Evolutionary conservation across 2,797 vertebrate species (phyloP), one percentile per base, ranked within the genome.

Genomic region (Sebastes trivittatus): DNA sequence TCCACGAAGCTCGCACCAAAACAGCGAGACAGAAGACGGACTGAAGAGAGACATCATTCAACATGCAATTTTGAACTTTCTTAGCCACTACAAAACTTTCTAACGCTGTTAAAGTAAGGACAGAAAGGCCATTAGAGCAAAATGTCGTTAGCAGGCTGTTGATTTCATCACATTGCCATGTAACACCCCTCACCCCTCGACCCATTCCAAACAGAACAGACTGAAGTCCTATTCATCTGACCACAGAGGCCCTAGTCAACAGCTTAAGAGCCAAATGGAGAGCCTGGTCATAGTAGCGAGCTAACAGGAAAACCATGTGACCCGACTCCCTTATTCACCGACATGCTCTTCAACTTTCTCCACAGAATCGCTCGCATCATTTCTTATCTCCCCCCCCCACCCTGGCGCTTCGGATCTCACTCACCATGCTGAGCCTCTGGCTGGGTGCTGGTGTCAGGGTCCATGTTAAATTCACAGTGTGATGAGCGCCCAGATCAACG

Each of bases 371-470:
- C 49, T 71, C 59, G 16, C n/a, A 75, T 25, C 30, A 23, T 74
- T 81, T 54, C 36, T 56, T 60, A 36, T 75, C 46, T 52, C 67
- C 49, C 77, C 78, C 42, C 49, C 58, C 25, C 25, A 5, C 34
- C 34, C 58, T 6, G 1, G 7, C 11, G 13, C 63, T 25, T n/a
- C 16, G 25, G 10, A 61, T 55, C 79, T 64, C 62, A 94, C 97
- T 98, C 96, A 99, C 98, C 97, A 94, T 94, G 94, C 85, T 95
- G 96, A 89, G 94, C 89, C 88, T 97, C 97, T 85, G 92, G 94
- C 85, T 96, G 95, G 89, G 90, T 90, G 88, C 94, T 94, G 90
- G 92, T 91, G 90, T 96, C 95, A 73, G 95, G 93, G 92, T 99
- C 97, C 98, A 99, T 98, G 94, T 73, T 91, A 63, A 90, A 83